Base-by-base conservation (phyloP, 2,888 invertebrate species). In the Clusia tigrina region DNA sequence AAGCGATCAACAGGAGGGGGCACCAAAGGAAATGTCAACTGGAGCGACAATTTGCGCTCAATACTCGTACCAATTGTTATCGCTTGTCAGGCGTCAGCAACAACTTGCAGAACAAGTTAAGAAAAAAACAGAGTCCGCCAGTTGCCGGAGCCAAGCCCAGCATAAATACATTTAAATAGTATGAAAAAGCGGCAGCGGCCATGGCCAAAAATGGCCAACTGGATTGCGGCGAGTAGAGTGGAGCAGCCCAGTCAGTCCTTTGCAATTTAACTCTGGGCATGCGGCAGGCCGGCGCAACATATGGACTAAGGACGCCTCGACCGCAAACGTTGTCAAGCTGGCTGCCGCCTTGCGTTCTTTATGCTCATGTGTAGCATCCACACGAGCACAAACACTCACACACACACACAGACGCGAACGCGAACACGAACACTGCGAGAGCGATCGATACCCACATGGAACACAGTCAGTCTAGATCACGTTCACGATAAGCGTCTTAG, bases 71-170 rank as follows among this genome's bases (percentile, higher is more conserved):
- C 70, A 71, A 71, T 73, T 73, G 73, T 71, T 71, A 71, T 71
- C 73, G 71, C 71, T 71, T 71, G 71, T 72, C 71, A 70, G 66
- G 46, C 58, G 54, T 57, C 62, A 54, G 51, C 55, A 48, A 58
- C 58, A 58, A 58, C 58, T 58, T 58, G 53, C 58, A 52, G 37
- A 53, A 58, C 58, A 58, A 52, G 55, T 61, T 48, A 48, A 48
- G 48, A 18, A 20, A n/a, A n/a, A n/a, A n/a, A n/a, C 32, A 12
- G 48, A 48, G 22, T 15, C 22, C 20, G 18, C n/a, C 10, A 42
- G 42, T n/a, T 42, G 42, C 42, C 42, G n/a, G 32, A 32, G 42
- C n/a, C 42, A 6, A n/a, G 15, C 18, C 20, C 48, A 48, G 42
- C 25, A n/a, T 56, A 25, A 37, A 58, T 22, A 51, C 48, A 17